Conservation (phyloP, 2,797 vertebrate species). For the Lepus oiostolus region DNA sequence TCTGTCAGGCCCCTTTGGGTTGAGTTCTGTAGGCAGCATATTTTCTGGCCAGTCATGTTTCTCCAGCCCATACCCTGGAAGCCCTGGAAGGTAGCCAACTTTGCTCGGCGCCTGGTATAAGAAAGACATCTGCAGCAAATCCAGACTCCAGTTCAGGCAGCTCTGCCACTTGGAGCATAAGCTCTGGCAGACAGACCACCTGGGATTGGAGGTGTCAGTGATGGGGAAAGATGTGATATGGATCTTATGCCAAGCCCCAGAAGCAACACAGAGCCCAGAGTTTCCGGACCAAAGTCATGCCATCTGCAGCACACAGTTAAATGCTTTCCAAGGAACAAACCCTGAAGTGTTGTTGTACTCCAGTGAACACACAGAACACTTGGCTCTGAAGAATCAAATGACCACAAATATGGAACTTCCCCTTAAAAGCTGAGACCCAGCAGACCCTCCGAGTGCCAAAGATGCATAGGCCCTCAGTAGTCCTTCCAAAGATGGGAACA, state of each 20-base stretch:
- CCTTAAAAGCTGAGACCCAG: background rate
- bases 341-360: background rate
- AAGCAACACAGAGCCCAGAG: background rate
- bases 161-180: background rate
- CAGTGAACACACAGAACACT: background rate
- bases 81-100: background rate
- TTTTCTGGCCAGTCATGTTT: background rate
- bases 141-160: background rate
- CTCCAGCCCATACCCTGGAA: background rate
- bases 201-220: background rate
- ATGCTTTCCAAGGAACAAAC: background rate
- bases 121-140: background rate
- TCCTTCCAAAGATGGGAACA: background rate
- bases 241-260: background rate
- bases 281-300: background rate
- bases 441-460: background rate
- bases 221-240: background rate
- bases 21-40: background rate
- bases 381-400: background rate
- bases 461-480: background rate
- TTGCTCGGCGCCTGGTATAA: background rate
- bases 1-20: background rate
- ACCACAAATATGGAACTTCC: background rate
- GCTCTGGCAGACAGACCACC: background rate
- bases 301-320: background rate